These are phyloP conservation scores for Trichomalopsis sarcophagae DNA, from an alignment of 1,140 invertebrate genomes.

Conservation along the genomic window DNA sequence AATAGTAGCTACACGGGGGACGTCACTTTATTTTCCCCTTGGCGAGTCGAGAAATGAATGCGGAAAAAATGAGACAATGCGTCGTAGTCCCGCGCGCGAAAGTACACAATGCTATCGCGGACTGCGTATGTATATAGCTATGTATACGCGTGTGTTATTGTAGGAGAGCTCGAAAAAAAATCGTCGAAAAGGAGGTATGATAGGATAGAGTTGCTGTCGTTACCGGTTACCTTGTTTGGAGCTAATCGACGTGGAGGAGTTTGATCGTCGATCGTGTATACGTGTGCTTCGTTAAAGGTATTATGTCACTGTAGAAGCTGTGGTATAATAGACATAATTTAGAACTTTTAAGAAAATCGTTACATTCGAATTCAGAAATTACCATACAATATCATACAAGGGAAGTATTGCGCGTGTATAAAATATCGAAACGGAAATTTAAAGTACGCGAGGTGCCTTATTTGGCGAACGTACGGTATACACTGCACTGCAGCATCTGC, in stretches of 20 bases:
- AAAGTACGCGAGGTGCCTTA: constrained; percentile 7
- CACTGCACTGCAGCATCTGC: too few relatives aligned
- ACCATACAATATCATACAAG: constrained; percentile 32
- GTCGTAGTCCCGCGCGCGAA: background rate
- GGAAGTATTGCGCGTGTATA: background rate
- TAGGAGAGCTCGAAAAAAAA: too few relatives aligned
- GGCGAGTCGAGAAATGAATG: background rate
- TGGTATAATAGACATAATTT: too few relatives aligned
- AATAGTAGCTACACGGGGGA: too few relatives aligned
- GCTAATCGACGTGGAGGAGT: too few relatives aligned
- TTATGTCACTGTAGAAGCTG: too few relatives aligned
- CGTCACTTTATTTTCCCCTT: background rate
- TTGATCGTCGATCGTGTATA: too few relatives aligned
- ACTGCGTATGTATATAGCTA: background rate
- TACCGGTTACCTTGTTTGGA: too few relatives aligned
- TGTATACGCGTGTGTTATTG: background rate
- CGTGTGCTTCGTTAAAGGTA: too few relatives aligned
- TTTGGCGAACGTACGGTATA: background rate
- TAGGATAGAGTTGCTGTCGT: too few relatives aligned
- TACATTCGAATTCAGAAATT: background rate
- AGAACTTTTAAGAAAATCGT: too few relatives aligned
- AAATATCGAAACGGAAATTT: constrained; percentile 6
- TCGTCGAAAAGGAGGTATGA: too few relatives aligned
- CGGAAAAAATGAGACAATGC: background rate
- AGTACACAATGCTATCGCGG: constrained; percentile 21